These are phyloP conservation scores for Platysteira castanea DNA, from an alignment of 2,113 vertebrate genomes.

Conservation along the genomic window DNA sequence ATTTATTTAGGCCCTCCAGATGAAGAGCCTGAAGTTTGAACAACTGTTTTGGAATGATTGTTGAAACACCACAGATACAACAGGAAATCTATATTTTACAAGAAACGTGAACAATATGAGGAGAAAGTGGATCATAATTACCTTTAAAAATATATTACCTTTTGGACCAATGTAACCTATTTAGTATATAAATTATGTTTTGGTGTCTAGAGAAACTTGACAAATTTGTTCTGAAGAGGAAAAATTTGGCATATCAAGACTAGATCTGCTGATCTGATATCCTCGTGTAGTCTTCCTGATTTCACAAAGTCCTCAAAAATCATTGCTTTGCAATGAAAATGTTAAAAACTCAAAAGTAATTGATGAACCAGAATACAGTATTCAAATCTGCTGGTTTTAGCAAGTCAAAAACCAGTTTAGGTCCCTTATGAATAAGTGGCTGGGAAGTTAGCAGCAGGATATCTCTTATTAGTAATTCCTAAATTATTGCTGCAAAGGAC, in stretches of 20 bases:
- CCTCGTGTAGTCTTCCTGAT: rapidly evolving
- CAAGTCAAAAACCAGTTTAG: background rate
- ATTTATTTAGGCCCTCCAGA: background rate
- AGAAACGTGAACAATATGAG: background rate
- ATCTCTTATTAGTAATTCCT: background rate
- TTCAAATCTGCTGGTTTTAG: background rate
- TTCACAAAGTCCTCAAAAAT: background rate
- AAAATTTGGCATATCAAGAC: background rate
- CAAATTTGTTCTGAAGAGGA: background rate
- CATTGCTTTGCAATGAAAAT: background rate
- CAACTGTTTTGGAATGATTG: background rate
- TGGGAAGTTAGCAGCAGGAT: background rate
- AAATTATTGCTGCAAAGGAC: background rate
- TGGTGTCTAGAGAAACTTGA: background rate
- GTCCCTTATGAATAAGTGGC: background rate
- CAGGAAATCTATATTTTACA: background rate
- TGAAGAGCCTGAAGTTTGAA: background rate
- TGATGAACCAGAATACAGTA: background rate
- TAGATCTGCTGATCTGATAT: background rate
- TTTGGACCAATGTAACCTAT: background rate
- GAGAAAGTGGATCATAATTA: background rate
- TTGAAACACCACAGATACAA: background rate
- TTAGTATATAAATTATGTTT: background rate
- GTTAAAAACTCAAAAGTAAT: background rate
- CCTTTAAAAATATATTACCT: background rate